phyloP scores from a whole-genome alignment of 2,888 invertebrate genomes.

The Brachycybe producta region DNA sequence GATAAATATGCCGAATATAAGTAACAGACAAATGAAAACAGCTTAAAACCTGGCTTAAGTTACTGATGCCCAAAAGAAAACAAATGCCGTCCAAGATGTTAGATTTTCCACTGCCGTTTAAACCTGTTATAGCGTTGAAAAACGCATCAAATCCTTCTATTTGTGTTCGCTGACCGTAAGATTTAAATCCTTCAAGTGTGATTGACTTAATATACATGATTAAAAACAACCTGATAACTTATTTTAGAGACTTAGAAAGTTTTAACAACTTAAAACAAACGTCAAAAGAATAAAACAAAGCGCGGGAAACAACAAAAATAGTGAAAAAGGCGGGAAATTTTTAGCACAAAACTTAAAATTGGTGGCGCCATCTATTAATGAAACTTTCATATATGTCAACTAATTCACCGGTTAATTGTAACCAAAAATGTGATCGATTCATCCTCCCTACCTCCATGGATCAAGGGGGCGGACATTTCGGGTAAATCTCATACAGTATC shows the following conservation, averaged over 20 bases:
- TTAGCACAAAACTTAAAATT: too few species aligned
- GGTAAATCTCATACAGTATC: too few species aligned
- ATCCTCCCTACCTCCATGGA: too few species aligned
- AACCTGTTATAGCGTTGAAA: constrained; percentile 95
- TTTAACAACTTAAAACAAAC: not conserved
- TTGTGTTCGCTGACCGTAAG: constrained; percentile 85
- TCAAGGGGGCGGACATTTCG: too few species aligned
- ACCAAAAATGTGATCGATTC: too few species aligned
- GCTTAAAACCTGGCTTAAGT: constrained; percentile 79
- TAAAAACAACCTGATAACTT: not conserved
- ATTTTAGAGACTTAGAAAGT: not conserved
- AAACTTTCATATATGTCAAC: too few species aligned
- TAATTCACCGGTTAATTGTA: too few species aligned
- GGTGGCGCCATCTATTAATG: too few species aligned
- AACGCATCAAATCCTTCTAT: constrained; percentile 81
- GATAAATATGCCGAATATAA: not conserved
- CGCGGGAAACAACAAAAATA: too few species aligned
- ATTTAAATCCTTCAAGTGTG: constrained; percentile 93
- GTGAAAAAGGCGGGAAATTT: too few species aligned
- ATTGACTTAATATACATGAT: constrained; percentile 83
- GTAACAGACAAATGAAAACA: not conserved
- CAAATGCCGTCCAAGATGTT: constrained; percentile 96
- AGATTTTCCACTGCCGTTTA: constrained; percentile 96
- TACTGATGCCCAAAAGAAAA: constrained; percentile 89
- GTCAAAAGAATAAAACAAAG: too few species aligned